A percentile compares a stretch with the other conserved stretches of the same genome.
phyloP scores from a whole-genome alignment of 1,140 invertebrate species.

The Probaryconus sp. region DNA sequence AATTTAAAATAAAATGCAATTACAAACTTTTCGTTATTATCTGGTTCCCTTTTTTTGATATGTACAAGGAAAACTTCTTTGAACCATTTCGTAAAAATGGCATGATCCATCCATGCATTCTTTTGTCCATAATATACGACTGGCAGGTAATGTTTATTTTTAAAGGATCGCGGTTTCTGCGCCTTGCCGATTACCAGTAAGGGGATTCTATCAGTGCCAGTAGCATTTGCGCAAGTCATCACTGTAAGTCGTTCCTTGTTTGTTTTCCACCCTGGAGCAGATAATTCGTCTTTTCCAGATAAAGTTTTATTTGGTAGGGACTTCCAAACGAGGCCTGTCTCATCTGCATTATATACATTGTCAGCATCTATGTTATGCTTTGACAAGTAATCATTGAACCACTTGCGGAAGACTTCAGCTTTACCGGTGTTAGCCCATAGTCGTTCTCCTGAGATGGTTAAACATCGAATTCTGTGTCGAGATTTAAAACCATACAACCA shows the following conservation, averaged over 20 bases:
- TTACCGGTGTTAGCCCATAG: slow-evolving; percentile 42
- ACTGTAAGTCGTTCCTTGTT: slow-evolving; percentile 46
- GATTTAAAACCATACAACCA: slow-evolving; percentile 16
- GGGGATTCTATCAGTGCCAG: slow-evolving; percentile 15
- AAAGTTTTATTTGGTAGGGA: slow-evolving; percentile 48
- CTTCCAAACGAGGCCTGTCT: slow-evolving; percentile 44
- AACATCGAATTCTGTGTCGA: slow-evolving; percentile 21
- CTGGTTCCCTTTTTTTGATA: slow-evolving; percentile 13
- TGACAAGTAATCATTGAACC: slow-evolving; percentile 32
- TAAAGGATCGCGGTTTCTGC: slow-evolving; percentile 24
- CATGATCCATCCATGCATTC: slow-evolving; percentile 16
- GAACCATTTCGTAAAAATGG: slow-evolving; percentile 15
- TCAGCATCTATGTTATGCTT: slow-evolving; percentile 27
- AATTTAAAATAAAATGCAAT: too few species aligned
- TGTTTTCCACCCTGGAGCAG: slow-evolving; percentile 32
- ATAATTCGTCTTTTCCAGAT: slow-evolving; percentile 29
- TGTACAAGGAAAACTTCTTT: slow-evolving; percentile 19
- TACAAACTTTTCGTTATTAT: slow-evolving; percentile 16
- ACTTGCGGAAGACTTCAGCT: slow-evolving; percentile 32
- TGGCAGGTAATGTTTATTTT: slow-evolving; percentile 5
- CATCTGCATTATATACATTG: slow-evolving; percentile 54
- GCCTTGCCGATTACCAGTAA: slow-evolving; percentile 44
- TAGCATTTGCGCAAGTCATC: slow-evolving; percentile 37
- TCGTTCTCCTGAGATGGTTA: slow-evolving; percentile 42
- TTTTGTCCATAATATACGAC: too few species aligned